Evolutionary conservation across 2,113 vertebrate species (phyloP), one percentile per base, ranked within the genome.

Genomic region (Xiphophorus couchianus): DNA sequence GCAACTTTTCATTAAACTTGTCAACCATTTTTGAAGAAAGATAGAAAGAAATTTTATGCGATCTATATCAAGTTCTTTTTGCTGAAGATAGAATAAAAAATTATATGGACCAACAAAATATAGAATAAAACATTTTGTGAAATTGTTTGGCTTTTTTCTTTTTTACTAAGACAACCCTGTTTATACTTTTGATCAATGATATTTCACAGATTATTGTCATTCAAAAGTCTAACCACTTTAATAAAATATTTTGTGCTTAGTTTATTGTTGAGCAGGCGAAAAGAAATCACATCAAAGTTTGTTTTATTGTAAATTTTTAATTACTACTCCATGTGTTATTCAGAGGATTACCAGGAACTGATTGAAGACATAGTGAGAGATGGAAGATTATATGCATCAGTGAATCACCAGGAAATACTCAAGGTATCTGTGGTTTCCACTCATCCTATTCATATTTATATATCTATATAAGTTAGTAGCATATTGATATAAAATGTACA

Each of bases 321-420:
- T 17, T 31, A 22, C 42, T 22, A 11, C 28, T 62, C 14, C 25
- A 11, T 29, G 68, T 1, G 54, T 67, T 17, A 17, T 93, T 68
- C 85, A 99, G 98, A 99, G 91, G 98, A 99, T 89, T 99, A 99
- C 90, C 97, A 99, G 83, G 97, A 99, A 74, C 91, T 99, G 37
- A 99, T 99, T 80, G 98, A 99, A 94, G 98, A 99, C 86, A 99
- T 99, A 61, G 98, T 99, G 72, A 95, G 98, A 78, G 98, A 99
- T 76, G 98, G 98, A 73, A 94, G 98, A 90, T 94, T 99, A 74
- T 99, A 99, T 29, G 98, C 98, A 7, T 99, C 98, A 67, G 98
- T 99, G 92, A 99, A 99, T 89, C 98, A 99, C 88, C 98, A 99
- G 90, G 98, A 99, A 91, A 99, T 99, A 89, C 95, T 99, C 10